Base-by-base conservation (phyloP, 1,140 invertebrate species). In the Cyclargus thomasi region DNA sequence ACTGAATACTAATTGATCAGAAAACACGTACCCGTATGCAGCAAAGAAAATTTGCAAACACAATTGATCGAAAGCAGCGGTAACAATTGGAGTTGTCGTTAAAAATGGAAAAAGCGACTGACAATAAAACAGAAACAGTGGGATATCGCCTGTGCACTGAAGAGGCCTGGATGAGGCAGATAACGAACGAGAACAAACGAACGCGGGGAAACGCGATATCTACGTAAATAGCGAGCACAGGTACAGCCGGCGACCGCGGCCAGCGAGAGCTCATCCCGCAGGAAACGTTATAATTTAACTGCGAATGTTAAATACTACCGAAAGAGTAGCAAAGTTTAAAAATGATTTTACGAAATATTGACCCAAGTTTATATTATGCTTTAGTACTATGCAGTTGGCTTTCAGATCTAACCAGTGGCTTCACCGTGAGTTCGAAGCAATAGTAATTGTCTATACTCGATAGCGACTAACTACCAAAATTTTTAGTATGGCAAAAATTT, bases 181-280 rank as follows among this genome's bases (percentile, higher is more conserved):
- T 73, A 74, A 74, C 68, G 66, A 72, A 74, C 66, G 67, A 64
- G 65, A 77, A 73, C 70, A 74, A 73, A 72, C 64, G 57, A 68
- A 71, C 63, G 59, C 65, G 66, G 69, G 67, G 22, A 73, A 72
- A 74, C 57, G 70, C 68, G 66, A 76, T 70, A 55, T 65, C 68
- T 59, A 67, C 67, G 71, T 73, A 74, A 73, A 75, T 71, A 72
- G 72, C 67, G 68, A 72, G 55, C 76, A 69, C 70, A 65, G 66
- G 69, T 63, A 47, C 39, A 47, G 39, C 2, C 14, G 39, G 39
- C 39, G 10, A 14, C 39, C 39, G 14, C 39, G 39, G 39, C 39
- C 39, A 47, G 39, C 39, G 39, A 1, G 14, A 16, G 11, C 0
- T 16, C 10, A 47, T 16, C 14, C 3, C 39, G 39, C 39, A 47